These are phyloP conservation scores for Pelmatolapia mariae DNA, from an alignment of 2,113 vertebrate genomes.

Conservation along the genomic window DNA sequence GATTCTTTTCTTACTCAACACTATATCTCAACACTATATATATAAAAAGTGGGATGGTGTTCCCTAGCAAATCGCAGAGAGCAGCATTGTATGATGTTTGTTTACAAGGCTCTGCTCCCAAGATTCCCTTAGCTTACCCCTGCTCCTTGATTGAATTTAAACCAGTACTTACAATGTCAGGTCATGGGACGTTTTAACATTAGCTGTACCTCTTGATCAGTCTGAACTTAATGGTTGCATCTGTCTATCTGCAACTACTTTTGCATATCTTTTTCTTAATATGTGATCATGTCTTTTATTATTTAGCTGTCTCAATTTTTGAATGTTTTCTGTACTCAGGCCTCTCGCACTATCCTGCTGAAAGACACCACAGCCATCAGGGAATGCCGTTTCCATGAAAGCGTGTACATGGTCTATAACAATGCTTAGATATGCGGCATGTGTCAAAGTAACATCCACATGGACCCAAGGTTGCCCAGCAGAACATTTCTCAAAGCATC, in stretches of 20 bases:
- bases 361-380: no score
- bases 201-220: not conserved
- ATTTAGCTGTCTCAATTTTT: not conserved
- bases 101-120: not conserved
- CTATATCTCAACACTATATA: no score
- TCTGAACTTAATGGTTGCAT: no score
- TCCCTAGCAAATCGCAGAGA: not conserved
- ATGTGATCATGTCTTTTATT: no score
- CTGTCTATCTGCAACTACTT: no score
- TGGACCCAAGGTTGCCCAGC: not conserved
- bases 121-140: not conserved
- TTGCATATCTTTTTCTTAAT: no score
- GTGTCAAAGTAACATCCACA: not conserved
- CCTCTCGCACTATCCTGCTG: not conserved
- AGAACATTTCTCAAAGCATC: not conserved
- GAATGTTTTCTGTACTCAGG: not conserved
- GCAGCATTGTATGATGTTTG: not conserved
- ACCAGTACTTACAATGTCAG: not conserved
- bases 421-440: not conserved
- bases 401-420: not conserved
- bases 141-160: not conserved
- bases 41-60: not conserved
- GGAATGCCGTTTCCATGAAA: not conserved
- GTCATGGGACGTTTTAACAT: not conserved
- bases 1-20: not conserved